Evolutionary conservation across 2,797 vertebrate genomes (phyloP), one percentile per base, ranked within the genome.

Genomic region (Anguilla anguilla): DNA sequence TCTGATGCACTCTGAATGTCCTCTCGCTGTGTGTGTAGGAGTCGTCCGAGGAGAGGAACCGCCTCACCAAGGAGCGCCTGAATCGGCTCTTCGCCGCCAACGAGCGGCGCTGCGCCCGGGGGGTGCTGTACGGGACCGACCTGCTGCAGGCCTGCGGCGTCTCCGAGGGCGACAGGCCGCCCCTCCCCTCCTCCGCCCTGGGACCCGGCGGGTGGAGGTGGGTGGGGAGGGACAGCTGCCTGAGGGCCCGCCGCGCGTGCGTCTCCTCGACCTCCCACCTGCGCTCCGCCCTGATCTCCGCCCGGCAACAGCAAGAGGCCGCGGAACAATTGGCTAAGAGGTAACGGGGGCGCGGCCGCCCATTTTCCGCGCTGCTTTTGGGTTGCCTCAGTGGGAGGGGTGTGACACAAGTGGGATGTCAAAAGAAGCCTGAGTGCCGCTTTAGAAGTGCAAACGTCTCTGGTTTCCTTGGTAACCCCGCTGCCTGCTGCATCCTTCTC

Each of bases 111-210:
- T 98, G 98, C 81, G 93, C 93, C 0, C 96, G 96, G 49, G 93
- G 95, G 0, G 98, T 99, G 0, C 0, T 99, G 87, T 99, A 98
- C 0, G 99, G 99, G 31, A 92, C 93, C 10, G 99, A 99, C 90
- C 91, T 99, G 89, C 89, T 98, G 79, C 94, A 95, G 2, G 86
- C 94, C 0, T 99, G 97, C 88, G 94, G 94, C 10, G 31, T 98
- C 89, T 89, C 88, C 10, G 61, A 86, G 72, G 91, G 15, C 0
- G 89, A 13, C 81, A 9, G 85, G 0, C 89, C 92, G 1, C 92
- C 93, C 57, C 86, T 93, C 67, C 89, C 89, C 0, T 85, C 84
- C 49, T 77, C 74, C 10, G 91, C 90, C 0, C 91, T 89, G 1
- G 91, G 90, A 1, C 91, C 92, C 55, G 94, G 91, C 79, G 95